phyloP scores from a whole-genome alignment of 2,888 invertebrate species.

The Himalopsyche japonica region DNA sequence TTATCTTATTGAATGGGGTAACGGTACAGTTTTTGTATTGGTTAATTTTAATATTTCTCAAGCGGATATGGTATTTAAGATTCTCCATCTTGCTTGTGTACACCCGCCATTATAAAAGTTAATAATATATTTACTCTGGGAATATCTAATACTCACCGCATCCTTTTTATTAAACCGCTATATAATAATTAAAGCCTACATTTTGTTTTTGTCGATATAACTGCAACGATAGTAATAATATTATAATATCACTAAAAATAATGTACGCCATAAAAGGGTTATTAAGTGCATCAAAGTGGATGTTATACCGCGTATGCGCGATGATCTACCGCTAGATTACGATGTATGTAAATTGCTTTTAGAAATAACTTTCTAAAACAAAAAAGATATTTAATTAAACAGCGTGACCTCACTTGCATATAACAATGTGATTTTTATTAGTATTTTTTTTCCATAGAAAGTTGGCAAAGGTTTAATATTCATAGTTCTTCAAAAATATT shows the following conservation, averaged over 20 bases:
- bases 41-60: no score
- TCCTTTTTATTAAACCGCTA: constrained; percentile 12
- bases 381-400: neutral
- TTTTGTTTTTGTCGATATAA: neutral
- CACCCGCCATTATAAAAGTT: neutral
- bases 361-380: neutral
- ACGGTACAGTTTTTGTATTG: no score
- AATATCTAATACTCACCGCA: constrained; percentile 10
- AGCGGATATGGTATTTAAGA: no score
- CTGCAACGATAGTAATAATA: neutral
- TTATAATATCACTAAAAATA: neutral
- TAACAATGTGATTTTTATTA: neutral
- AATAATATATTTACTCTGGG: constrained; percentile 19
- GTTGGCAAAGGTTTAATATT: no score
- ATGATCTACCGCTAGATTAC: neutral
- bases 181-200: neutral
- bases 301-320: neutral
- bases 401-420: neutral
- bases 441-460: neutral
- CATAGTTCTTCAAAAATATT: no score
- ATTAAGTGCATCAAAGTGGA: neutral
- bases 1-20: no score
- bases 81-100: neutral
- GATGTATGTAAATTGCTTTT: neutral
- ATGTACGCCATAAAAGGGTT: neutral